Evolutionary conservation across 2,888 invertebrate genomes (phyloP), one percentile per base, ranked within the genome.

Genomic region (Megastigmus dorsalis): DNA sequence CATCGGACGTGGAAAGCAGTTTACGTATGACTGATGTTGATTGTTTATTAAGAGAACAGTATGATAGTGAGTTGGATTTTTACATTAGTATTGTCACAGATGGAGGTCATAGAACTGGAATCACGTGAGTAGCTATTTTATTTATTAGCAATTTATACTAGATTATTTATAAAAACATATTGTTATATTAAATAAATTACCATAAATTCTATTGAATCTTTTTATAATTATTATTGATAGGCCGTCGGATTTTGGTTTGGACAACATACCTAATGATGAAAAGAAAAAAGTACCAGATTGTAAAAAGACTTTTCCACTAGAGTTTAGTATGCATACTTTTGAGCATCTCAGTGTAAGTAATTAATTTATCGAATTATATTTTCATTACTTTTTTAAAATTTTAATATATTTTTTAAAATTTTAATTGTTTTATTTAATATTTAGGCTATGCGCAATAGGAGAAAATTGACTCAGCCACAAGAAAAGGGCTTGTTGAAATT

Each of bases 11-110:
- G 23, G 92, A 91, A 78, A 88, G 90, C 52, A 88, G 91, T 79
- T 88, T 93, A 59, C 90, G 91, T 76, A 88, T 90, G 55, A 89
- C 90, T 55, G 92, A 94, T 87, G 87, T 90, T 4, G 91, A 93
- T 84, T 95, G 95, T 85, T 90, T 90, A 80, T 72, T 77, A 0
- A 92, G 92, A 33, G 93, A 92, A 1, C 91, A 90, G 81, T 89
- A 92, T 33, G 85, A 94, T n/a, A 90, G 91, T 28, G 90, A 91
- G 60, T 89, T 93, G 80, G 93, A 95, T 85, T 90, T 95, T 83
- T 93, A 92, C 85, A 89, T 90, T 18, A 92, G 92, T 79, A 89
- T 92, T 59, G 89, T 90, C 20, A 87, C 90, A 5, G 92, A 92
- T 82, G 91, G 91, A 77, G 90, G 90, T 15, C 89, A 89, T 77